Evolutionary conservation across 2,888 invertebrate species (phyloP).

Genomic region (Phania funesta): DNA sequence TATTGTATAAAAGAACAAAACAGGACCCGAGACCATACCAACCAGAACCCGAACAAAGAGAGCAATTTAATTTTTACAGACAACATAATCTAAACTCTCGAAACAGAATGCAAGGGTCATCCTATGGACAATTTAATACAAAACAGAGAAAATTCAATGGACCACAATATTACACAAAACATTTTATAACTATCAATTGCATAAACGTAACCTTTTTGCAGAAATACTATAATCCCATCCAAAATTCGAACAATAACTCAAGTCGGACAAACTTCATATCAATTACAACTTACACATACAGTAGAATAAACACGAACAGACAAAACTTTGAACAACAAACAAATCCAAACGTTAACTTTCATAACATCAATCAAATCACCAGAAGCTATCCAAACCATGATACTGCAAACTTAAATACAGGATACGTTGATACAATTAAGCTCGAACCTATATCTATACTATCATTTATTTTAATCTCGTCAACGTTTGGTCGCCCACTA

Average conservation of each 20-base stretch:
- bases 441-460: slow-evolving; percentile 2
- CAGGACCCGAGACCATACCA: too few species aligned
- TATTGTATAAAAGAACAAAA: slow-evolving; percentile 26
- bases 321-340: not conserved
- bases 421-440: slow-evolving; percentile 44
- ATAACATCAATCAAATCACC: not conserved
- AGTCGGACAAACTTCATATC: not conserved
- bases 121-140: too few species aligned
- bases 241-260: not conserved
- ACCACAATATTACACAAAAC: not conserved
- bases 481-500: slow-evolving; percentile 35
- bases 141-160: not conserved
- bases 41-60: too few species aligned
- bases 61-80: too few species aligned
- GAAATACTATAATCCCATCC: not conserved
- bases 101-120: too few species aligned
- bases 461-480: not conserved
- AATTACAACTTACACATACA: not conserved
- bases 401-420: not conserved
- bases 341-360: not conserved
- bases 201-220: not conserved
- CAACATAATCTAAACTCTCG: too few species aligned
- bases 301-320: not conserved
- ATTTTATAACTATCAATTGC: not conserved
- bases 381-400: not conserved